Evolutionary conservation across 2,797 vertebrate genomes (phyloP).

Genomic region (Pagetopsis macropterus): DNA sequence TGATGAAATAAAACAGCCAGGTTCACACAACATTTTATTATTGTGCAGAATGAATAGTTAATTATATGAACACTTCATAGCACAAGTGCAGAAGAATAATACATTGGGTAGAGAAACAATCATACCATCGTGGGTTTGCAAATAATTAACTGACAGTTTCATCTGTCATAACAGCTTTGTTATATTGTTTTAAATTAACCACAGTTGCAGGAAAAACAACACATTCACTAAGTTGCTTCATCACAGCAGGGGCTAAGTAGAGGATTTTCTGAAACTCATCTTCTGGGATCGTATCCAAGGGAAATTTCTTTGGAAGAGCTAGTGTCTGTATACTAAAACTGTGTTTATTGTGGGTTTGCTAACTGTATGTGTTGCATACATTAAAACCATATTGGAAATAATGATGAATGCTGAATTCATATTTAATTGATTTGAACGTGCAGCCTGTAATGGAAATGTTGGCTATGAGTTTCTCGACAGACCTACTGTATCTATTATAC

Average conservation of each 20-base stretch:
- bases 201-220: constrained; percentile 8
- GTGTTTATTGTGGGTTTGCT: not conserved
- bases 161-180: constrained; percentile 26
- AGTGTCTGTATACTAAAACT: constrained; percentile 2
- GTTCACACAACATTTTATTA: not conserved
- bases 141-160: constrained; percentile 9
- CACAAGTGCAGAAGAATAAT: not conserved
- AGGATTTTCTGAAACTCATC: constrained; percentile 12
- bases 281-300: constrained; percentile 12
- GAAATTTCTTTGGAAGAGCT: not conserved
- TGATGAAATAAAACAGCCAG: not conserved
- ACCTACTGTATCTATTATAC: constrained; percentile 5
- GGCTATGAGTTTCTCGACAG: constrained; percentile 4
- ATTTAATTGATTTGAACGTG: no score
- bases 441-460: not conserved
- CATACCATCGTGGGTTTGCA: constrained; percentile 20
- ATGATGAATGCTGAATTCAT: not conserved
- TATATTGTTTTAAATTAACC: constrained; percentile 27
- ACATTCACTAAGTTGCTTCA: constrained; percentile 15
- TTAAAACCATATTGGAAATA: no score
- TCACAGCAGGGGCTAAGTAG: not conserved
- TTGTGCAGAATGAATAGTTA: not conserved
- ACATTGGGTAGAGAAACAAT: not conserved
- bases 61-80: not conserved
- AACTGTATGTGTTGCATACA: not conserved